Conservation (phyloP, 2,797 vertebrate species). For the Tarsius wallacei region DNA sequence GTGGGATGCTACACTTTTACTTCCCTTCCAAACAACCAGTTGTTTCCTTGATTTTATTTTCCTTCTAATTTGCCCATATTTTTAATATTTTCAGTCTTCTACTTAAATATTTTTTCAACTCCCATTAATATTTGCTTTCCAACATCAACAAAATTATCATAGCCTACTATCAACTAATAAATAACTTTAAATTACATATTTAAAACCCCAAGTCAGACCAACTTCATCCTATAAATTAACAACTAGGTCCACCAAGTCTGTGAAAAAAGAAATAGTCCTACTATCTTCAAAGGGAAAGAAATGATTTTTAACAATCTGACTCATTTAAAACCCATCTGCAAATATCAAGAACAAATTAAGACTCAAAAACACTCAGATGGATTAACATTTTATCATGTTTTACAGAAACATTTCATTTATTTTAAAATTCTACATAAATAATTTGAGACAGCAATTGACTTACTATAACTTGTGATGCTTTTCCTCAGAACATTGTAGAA, state of each 20-base stretch:
- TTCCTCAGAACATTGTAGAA: not conserved
- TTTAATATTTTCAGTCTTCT: slow-evolving; percentile 1
- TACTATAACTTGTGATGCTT: not conserved
- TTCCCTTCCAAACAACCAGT: not conserved
- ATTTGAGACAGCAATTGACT: not conserved
- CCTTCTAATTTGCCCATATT: not conserved
- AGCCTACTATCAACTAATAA: not conserved
- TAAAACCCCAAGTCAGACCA: not conserved
- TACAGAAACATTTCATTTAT: slow-evolving; percentile 33
- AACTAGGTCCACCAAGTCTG: not conserved
- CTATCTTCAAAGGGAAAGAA: not conserved
- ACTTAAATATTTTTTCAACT: not conserved
- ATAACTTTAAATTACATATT: slow-evolving; percentile 19
- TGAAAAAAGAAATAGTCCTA: slow-evolving; percentile 5
- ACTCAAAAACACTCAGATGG: not conserved
- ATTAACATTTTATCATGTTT: not conserved
- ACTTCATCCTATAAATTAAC: not conserved
- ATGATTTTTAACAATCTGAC: not conserved
- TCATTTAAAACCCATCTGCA: not conserved
- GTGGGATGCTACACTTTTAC: not conserved
- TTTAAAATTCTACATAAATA: not conserved
- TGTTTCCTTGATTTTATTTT: not conserved
- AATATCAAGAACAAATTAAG: slow-evolving; percentile 27
- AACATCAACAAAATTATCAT: not conserved
- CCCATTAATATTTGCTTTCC: not conserved